These are phyloP conservation scores for Trichogramma evanescens DNA, from an alignment of 2,888 invertebrate genomes.

Conservation along the genomic window DNA sequence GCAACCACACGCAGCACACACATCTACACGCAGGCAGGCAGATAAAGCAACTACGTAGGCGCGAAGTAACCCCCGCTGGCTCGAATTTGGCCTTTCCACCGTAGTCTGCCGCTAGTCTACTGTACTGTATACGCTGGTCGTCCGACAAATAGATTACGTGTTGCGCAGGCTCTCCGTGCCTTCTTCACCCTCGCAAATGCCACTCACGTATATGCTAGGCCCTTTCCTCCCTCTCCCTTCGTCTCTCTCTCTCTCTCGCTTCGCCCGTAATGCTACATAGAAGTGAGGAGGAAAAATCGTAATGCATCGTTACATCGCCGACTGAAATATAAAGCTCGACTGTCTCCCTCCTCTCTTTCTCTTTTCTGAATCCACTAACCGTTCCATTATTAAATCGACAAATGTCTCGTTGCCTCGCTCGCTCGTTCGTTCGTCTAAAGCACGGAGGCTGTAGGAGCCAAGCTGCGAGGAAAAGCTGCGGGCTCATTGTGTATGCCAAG, in stretches of 20 bases:
- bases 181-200: conserved; percentile 38
- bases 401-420: conserved; percentile 2
- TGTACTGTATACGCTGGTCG: conserved; percentile 28
- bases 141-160: conserved; percentile 48
- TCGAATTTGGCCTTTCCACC: conserved; percentile 30
- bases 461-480: conserved; percentile 2
- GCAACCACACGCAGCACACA: neutral
- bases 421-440: neutral
- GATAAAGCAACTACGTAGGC: neutral
- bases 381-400: conserved; percentile 47
- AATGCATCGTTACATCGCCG: conserved; percentile 34
- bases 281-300: conserved; percentile 39
- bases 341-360: too few relatives aligned
- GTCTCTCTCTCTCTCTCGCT: conserved; percentile 9
- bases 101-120: too few relatives aligned
- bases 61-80: conserved; percentile 19
- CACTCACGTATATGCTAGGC: conserved; percentile 46
- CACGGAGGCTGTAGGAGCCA: neutral
- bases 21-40: neutral
- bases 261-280: neutral
- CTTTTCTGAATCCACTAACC: conserved; percentile 41
- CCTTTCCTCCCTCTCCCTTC: conserved; percentile 34
- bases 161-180: conserved; percentile 30
- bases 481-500: conserved; percentile 21
- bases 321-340: too few relatives aligned